These are phyloP conservation scores for Bos taurus DNA, from an alignment of 2,113 vertebrate species.

Conservation along the genomic window ARS-UCD2.0 NC_037340.1:62376001-62376500, in stretches of 20 bases:
- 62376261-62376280: neutral
- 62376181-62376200: neutral
- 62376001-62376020: too few species aligned
- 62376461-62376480: neutral
- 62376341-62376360: neutral
- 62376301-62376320: too few species aligned
- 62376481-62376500: neutral
- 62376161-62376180: neutral
- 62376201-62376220: neutral
- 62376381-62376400: neutral
- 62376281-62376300: neutral
- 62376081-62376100: too few species aligned
- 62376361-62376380: neutral
- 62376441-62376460: neutral
- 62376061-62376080: too few species aligned
- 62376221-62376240: neutral
- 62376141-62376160: too few species aligned
- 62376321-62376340: accelerated
- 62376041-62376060: too few species aligned
- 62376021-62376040: too few species aligned
- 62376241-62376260: neutral
- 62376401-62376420: neutral
- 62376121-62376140: too few species aligned
- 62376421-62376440: neutral
- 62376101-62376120: too few species aligned